Evolutionary conservation across 2,113 vertebrate genomes (phyloP), one percentile per base, ranked within the genome.

Genomic region (Misgurnus mizolepis): DNA sequence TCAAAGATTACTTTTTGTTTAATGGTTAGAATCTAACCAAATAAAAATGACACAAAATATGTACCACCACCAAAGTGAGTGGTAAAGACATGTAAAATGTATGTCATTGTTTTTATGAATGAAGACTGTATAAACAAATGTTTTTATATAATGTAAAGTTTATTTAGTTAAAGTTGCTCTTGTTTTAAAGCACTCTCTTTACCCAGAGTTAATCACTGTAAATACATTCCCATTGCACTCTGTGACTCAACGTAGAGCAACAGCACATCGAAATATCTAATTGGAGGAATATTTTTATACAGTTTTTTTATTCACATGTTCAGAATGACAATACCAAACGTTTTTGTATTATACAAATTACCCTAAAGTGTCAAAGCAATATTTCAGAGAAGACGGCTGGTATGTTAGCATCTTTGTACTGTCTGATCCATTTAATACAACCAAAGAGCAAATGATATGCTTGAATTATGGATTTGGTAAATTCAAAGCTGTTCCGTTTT

Each of bases 271-370:
- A 89, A 91, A 89, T 90, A 90, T 91, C 89, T 88, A 80, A 86
- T 89, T 85, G 87, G 18, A 69, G 7, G 61, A 89, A 91, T 91
- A 91, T 91, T 93, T 92, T 83, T 93, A 90, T 87, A 84, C 75
- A 81, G 83, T 49, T 45, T 84, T 80, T 73, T 78, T 80, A 68
- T 82, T 80, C 50, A 3, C 7, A 60, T 80, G 70, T 85, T 82
- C 85, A 67, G 70, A 85, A 74, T 27, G 80, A 69, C 41, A 76
- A 43, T 85, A 86, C 86, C 85, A 80, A 62, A 39, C 58, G 56
- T 39, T 71, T 89, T 86, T 86, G 84, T 88, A 89, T 87, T 67
- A 47, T 72, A 41, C 71, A 73, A 10, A n/a, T 55, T 67, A 43
- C 58, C 77, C 79, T 76, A 88, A 87, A 83, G 83, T 87, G 72